Conservation (phyloP, 2,888 invertebrate genomes). For the Harpalus rubripes region DNA sequence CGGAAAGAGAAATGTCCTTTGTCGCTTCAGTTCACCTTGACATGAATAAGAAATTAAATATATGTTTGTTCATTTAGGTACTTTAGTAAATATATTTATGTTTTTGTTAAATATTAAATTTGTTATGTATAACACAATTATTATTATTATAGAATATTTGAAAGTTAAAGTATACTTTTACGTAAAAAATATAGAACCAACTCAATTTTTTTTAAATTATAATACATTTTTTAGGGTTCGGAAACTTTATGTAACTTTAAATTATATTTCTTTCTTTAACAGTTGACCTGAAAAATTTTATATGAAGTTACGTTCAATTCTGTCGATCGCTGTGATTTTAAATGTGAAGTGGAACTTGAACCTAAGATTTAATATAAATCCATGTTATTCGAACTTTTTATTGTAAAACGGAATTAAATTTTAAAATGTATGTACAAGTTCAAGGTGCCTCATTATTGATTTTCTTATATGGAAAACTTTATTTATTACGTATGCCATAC, state of each 20-base stretch:
- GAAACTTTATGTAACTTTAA: background rate
- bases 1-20: background rate
- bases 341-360: background rate
- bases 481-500: too few relatives aligned
- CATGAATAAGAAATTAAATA: background rate
- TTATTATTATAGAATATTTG: background rate
- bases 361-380: background rate
- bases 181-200: background rate
- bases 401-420: too few relatives aligned
- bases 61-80: slow-evolving; percentile 6
- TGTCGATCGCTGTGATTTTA: background rate
- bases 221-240: background rate
- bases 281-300: background rate
- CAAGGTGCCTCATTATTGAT: too few relatives aligned
- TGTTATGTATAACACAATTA: background rate
- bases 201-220: background rate
- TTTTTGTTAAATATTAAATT: background rate
- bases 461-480: too few relatives aligned
- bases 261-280: slow-evolving; percentile 7
- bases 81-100: background rate
- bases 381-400: too few relatives aligned
- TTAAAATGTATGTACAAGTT: too few relatives aligned
- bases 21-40: background rate
- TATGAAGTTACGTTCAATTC: background rate
- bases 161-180: background rate